These are phyloP conservation scores for Hoplias malabaricus DNA, from an alignment of 2,113 vertebrate species.

Conservation along the genomic window DNA sequence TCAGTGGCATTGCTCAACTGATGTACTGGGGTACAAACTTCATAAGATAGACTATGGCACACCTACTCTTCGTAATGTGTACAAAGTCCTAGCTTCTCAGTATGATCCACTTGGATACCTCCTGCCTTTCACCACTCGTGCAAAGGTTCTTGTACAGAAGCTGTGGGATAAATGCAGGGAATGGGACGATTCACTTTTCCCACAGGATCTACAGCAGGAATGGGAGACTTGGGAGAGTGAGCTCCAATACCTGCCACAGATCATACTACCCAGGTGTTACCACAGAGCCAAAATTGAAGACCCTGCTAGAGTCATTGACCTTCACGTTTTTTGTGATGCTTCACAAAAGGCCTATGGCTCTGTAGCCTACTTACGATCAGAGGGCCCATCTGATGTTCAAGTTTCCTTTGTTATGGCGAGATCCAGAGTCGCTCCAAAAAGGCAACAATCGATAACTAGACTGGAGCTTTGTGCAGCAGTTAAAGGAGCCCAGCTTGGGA, in stretches of 20 bases:
- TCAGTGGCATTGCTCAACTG: constrained; percentile 3
- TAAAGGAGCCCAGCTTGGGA: background rate
- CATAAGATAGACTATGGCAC: background rate
- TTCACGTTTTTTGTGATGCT: constrained; percentile 18
- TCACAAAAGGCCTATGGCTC: constrained; percentile 33
- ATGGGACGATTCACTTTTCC: constrained; percentile 11
- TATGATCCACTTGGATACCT: constrained; percentile 19
- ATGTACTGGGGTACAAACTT: constrained; percentile 31
- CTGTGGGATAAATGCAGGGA: constrained; percentile 11
- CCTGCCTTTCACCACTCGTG: constrained; percentile 13
- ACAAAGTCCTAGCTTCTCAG: constrained; percentile 12
- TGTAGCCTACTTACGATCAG: constrained; percentile 8
- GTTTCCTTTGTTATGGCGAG: constrained; percentile 5
- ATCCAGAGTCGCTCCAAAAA: constrained; percentile 13
- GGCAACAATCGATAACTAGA: constrained; percentile 8
- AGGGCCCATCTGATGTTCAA: background rate
- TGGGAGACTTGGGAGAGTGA: constrained; percentile 15
- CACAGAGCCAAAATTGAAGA: background rate
- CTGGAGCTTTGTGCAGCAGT: constrained; percentile 23
- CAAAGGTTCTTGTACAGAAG: constrained; percentile 4
- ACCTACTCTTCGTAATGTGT: constrained; percentile 18
- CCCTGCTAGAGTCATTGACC: background rate
- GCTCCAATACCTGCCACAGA: background rate
- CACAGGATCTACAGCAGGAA: constrained; percentile 8
- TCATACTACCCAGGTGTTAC: background rate